Base-by-base conservation (phyloP, 2,797 vertebrate species). In the Leuciscus waleckii region DNA sequence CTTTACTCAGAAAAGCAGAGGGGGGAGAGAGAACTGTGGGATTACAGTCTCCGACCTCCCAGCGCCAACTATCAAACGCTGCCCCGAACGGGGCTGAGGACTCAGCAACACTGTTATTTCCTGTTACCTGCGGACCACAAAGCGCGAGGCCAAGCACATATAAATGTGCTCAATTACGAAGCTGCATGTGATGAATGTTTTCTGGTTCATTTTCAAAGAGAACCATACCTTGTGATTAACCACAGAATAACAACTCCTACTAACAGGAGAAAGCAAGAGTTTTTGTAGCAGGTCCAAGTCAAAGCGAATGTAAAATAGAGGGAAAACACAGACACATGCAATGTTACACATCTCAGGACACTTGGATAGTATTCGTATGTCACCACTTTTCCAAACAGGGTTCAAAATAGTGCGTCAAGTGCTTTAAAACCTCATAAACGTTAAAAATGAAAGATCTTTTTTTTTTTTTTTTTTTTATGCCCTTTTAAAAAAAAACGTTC, bases 1-100 rank as follows among this genome's bases (percentile, higher is more conserved):
- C 95, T 96, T 95, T 95, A 94, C 95, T 95, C 93, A 94, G 93
- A 94, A 93, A 93, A 92, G 92, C 92, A 92, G 91, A 91, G 88
- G 90, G 89, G 71, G 91, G 85, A 81, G 91, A 76, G 87, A 58
- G 80, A 73, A 85, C 92, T 92, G 90, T 86, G 91, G 94, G 92
- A 90, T 94, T 88, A 90, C 77, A 89, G 85, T 70, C 61, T 87
- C 80, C 82, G 75, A 85, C 81, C 87, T 86, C 83, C 85, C 77
- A 87, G 83, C 21, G 49, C 78, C 68, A 85, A 68, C 85, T 79
- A 86, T 90, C 85, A 87, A 84, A 82, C 32, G 73, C 80, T 79
- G 49, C 84, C 84, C 79, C 37, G 49, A 61, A 80, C 65, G 39
- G 87, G 79, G 84, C 79, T 51, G 37, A 82, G 71, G 65, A 82